Evolutionary conservation across 2,797 vertebrate species (phyloP), one percentile per base, ranked within the genome.

Genomic region (Tokudaia tokunoshimensis): DNA sequence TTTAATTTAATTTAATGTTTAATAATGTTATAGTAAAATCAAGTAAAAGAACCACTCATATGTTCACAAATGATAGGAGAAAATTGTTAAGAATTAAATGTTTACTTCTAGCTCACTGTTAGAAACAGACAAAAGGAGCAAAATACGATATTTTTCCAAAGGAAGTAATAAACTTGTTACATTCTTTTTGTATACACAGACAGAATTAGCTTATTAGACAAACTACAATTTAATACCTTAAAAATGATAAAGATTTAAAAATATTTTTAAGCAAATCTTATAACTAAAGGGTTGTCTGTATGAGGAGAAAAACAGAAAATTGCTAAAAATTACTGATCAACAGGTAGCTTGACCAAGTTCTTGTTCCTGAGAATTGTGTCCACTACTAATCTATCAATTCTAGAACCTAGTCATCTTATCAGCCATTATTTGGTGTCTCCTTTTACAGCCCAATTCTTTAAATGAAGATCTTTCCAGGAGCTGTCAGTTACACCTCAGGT

Each of bases 1-100:
- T 82, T 72, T 96, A 29, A 96, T 80, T 72, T 96, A 29, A 96
- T n/a, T 29, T 96, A 96, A 12, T 1, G 91, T 85, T 72, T 96
- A 29, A 95, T 94, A 72, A 29, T 5, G 1, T 57, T 89, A 76
- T 15, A 92, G 76, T 90, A 17, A 74, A 86, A 89, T 72, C 12
- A 4, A 9, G 65, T 57, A 79, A 95, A 3, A 95, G 2, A 92
- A 1, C 26, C 0, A 41, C 70, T 78, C 84, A 13, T 90, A 92
- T 93, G 2, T 24, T 94, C 76, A 44, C 52, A 80, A 81, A 10
- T 92, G 15, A 78, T 87, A 57, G 37, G 7, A 59, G 61, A 83
- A 95, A 26, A 8, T 61, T 31, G 24, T 67, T 95, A 95, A 91
- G 65, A 96, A 67, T 81, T 70, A 89, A 89, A 76, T 82, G 1